Percentiles rank a stretch among this genome's conserved stretches.
Evolutionary conservation across 2,797 vertebrate genomes (phyloP).

Genomic region (Stomatorhinus walkeri): DNA sequence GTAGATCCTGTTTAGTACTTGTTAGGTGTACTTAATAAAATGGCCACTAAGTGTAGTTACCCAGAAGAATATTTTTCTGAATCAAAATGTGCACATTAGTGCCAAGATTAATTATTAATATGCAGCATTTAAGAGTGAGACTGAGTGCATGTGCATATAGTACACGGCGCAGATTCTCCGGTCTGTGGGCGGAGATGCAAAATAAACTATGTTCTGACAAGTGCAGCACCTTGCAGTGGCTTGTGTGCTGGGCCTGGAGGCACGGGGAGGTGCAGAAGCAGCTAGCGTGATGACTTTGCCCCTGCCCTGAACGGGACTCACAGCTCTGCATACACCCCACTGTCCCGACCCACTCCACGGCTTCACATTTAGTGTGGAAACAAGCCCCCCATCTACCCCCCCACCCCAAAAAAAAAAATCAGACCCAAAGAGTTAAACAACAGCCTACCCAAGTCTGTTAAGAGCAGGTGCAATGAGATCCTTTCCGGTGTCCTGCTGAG

Average conservation of each 20-base stretch:
- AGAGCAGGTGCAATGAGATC: conserved; percentile 54
- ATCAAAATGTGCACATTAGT: neutral
- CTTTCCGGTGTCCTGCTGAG: conserved; percentile 43
- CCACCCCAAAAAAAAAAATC: neutral
- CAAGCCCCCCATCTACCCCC: neutral
- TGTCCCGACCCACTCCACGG: neutral
- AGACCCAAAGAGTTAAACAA: conserved; percentile 29
- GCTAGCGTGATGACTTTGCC: neutral
- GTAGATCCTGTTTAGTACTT: neutral
- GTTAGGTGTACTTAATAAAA: neutral
- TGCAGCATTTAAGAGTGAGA: neutral
- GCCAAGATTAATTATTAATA: neutral
- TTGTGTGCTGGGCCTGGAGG: neutral
- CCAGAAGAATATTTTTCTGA: neutral
- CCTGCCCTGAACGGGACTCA: neutral
- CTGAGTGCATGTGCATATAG: neutral
- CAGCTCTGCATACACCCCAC: neutral
- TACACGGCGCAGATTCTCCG: neutral
- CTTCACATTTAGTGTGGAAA: neutral
- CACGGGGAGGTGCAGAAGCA: neutral
- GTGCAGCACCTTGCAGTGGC: neutral
- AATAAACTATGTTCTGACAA: neutral
- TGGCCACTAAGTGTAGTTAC: neutral
- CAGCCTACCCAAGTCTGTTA: conserved; percentile 48
- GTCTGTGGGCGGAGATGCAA: neutral